These are phyloP conservation scores for Drosophila parvula DNA, from an alignment of 1,140 invertebrate genomes.

Conservation along the genomic window DNA sequence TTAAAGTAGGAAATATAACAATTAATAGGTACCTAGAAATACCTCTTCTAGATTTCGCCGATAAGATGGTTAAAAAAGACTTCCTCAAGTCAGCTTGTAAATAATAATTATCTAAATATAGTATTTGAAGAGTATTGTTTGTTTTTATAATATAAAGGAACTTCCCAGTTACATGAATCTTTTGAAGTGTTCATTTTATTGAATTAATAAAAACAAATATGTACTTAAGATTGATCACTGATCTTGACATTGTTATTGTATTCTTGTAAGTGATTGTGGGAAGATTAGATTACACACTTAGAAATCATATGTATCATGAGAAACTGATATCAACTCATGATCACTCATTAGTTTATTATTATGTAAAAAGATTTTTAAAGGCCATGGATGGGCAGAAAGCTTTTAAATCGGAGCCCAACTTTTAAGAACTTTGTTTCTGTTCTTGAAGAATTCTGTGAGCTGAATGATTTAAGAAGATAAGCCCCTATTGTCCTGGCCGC, in stretches of 20 bases:
- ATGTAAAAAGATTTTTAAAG: background rate
- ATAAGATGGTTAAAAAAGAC: background rate
- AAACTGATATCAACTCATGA: background rate
- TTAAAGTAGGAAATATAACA: background rate
- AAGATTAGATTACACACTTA: conserved; percentile 15
- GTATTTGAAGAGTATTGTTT: background rate
- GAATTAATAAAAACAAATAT: conserved; percentile 3
- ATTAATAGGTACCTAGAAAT: background rate
- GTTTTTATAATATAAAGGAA: background rate
- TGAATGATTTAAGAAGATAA: background rate
- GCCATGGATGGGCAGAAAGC: no score
- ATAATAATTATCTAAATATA: background rate
- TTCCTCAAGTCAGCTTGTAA: background rate
- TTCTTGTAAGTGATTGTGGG: conserved; percentile 3
- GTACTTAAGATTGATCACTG: conserved; percentile 1
- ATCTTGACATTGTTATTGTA: conserved; percentile 1
- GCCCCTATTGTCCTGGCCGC: background rate
- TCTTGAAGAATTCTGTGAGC: background rate
- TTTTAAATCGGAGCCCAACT: no score
- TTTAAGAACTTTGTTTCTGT: background rate
- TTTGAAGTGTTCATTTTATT: conserved; percentile 2
- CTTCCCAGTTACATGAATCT: background rate
- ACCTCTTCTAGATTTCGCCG: background rate
- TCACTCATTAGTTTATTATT: background rate
- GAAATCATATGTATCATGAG: background rate